Base-by-base conservation (phyloP, 2,888 invertebrate species). In the Chymomyza caudatula region DNA sequence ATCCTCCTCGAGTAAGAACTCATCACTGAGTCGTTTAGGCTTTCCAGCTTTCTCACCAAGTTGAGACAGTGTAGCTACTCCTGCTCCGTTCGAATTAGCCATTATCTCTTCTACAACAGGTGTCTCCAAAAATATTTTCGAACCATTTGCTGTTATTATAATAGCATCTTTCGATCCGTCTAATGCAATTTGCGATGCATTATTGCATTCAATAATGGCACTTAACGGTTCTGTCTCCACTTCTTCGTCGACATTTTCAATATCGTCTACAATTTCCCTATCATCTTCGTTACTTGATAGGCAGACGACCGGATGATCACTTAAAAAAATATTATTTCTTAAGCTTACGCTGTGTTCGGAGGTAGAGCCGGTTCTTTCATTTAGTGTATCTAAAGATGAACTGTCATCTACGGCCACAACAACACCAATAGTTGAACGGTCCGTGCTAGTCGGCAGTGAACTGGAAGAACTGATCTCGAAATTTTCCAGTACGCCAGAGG, bases 21-120 rank as follows among this genome's bases (percentile, higher is more conserved):
- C 90, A 77, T 90, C 90, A 71, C 89, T 90, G 29, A 90, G 79
- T 51, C 90, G 89, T 74, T 90, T 90, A 25, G 90, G 91, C 64
- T 88, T 89, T 29, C 84, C 83, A 5, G 80, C 72, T 59, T 80
- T 78, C 52, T 87, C 86, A 53, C 67, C 74, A 8, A 19, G 66
- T 4, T 71, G 64, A 22, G 55, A 13, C 13, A 52, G 23, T 3
- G 20, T 47, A 3, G 20, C 2, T 13, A 20, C 6, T 13, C 19
- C 51, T 4, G 19, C 6, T 17, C 20, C 17, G 19, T 51, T 22
- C 3, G 51, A 20, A 51, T 51, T 17, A 0, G 81, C 76, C 60
- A 81, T 84, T 58, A 87, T 83, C 54, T 90, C 90, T 60, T 90
- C 90, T 4, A 90, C 85, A 52, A 89, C 87, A 23, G 90, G 90